Base-by-base conservation (phyloP, 92 coral and sea anemone genomes). In the Phenganax stokvisi region DNA sequence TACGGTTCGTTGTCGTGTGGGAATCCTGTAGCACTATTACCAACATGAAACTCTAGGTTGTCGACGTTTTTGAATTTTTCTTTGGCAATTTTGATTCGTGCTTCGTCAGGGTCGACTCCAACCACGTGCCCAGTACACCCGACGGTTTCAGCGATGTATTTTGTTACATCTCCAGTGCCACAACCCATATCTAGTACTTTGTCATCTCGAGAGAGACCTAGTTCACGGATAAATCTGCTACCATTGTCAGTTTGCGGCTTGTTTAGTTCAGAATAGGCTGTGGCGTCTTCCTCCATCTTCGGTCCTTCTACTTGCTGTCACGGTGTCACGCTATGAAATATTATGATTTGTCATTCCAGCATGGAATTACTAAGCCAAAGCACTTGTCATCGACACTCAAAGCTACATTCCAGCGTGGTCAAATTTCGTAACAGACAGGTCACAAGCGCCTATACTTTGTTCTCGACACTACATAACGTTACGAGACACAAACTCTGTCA, bases 71-170 rank as follows among this genome's bases (percentile, higher is more conserved):
- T 53, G 56, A 8, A 47, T 1, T 73, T 53, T 30, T 47, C 57
- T 16, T 16, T 15, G 10, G 77, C 77, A 37, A 37, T 53, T 37
- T 37, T 37, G 0, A 37, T 37, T 37, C 47, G 47, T 16, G 56
- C 77, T 12, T 37, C 77, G 3, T 73, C 77, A 8, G 77, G 57
- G 51, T 73, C 77, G 15, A 73, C 56, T 12, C 77, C 77, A 0
- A 73, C 77, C 57, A 53, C 77, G 20, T 73, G 17, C 6, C 77
- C 77, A 54, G 10, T 31, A 17, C 17, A 11, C 0, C 77, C 77
- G 2, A 73, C 77, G 30, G 15, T 54, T 12, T 73, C 57, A 9
- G 56, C 56, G 59, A 73, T 47, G 20, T 47, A 73, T 73, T 17
- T 54, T 12, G 77, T 54, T 6, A 73, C 17, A 5, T 28, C 60